Evolutionary conservation across 2,113 vertebrate genomes (phyloP).

Genomic region (Macroglossus sobrinus): DNA sequence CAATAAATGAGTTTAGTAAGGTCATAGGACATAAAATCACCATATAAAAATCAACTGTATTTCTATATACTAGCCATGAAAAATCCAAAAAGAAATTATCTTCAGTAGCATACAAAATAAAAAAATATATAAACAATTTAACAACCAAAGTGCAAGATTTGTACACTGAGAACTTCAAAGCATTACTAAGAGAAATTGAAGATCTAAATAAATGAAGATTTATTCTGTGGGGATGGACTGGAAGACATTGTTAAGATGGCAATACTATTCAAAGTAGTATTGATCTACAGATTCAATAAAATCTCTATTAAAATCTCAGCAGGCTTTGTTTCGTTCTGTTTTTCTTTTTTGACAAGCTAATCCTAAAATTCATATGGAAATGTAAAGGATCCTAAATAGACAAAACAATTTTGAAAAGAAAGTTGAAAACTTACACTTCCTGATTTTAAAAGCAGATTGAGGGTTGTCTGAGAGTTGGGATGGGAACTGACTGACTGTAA

Average conservation of each 20-base stretch:
- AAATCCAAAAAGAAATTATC: not conserved
- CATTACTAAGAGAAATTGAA: not conserved
- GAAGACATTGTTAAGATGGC: not conserved
- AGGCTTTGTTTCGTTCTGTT: not conserved
- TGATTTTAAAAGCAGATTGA: conserved; percentile 28
- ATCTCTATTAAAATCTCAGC: not conserved
- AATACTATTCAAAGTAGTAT: not conserved
- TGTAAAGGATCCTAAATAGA: not conserved
- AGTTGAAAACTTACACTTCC: not conserved
- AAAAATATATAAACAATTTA: conserved; percentile 1
- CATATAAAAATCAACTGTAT: not conserved
- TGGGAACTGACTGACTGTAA: not conserved
- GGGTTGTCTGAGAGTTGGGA: not conserved
- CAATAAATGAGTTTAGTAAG: not conserved
- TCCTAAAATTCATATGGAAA: not conserved
- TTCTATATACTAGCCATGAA: not conserved
- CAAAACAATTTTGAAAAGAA: not conserved
- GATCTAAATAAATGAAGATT: not conserved
- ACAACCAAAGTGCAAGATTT: not conserved
- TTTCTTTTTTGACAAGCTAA: not conserved
- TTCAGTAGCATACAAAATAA: not conserved
- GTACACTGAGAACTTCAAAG: not conserved
- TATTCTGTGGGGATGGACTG: not conserved
- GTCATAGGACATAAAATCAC: not conserved
- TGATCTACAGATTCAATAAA: not conserved